Percentiles rank a stretch among this genome's conserved stretches.
phyloP scores from a whole-genome alignment of 2,113 vertebrate genomes.

The Cottus gobio region DNA sequence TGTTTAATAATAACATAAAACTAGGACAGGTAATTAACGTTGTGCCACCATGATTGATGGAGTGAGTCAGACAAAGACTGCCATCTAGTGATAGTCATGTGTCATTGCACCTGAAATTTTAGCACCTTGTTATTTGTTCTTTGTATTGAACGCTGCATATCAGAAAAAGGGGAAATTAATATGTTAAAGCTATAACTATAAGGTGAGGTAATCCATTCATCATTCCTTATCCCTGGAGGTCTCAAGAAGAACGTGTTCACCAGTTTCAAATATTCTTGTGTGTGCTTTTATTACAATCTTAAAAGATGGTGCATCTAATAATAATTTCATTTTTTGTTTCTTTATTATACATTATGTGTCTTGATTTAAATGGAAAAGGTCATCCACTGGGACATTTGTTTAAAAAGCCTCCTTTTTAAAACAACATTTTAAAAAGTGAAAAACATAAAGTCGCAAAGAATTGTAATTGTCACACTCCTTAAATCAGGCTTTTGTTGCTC shows the following conservation, averaged over 20 bases:
- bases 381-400: background rate
- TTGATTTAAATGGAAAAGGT: background rate
- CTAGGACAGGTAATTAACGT: conserved; percentile 9
- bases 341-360: background rate
- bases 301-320: background rate
- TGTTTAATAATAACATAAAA: background rate
- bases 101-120: conserved; percentile 29
- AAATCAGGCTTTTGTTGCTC: background rate
- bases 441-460: background rate
- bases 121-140: background rate
- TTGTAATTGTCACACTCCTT: background rate
- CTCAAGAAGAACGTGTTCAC: background rate
- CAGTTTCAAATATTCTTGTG: too few relatives aligned
- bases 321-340: background rate
- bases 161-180: background rate
- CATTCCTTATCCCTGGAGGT: background rate
- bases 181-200: background rate
- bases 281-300: background rate
- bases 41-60: background rate
- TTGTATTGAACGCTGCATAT: background rate
- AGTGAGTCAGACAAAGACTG: conserved; percentile 29
- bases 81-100: conserved; percentile 57
- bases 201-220: background rate
- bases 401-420: background rate
- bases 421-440: background rate